Conservation (phyloP, 2,797 vertebrate genomes). For the Micrastur ruficollis region DNA sequence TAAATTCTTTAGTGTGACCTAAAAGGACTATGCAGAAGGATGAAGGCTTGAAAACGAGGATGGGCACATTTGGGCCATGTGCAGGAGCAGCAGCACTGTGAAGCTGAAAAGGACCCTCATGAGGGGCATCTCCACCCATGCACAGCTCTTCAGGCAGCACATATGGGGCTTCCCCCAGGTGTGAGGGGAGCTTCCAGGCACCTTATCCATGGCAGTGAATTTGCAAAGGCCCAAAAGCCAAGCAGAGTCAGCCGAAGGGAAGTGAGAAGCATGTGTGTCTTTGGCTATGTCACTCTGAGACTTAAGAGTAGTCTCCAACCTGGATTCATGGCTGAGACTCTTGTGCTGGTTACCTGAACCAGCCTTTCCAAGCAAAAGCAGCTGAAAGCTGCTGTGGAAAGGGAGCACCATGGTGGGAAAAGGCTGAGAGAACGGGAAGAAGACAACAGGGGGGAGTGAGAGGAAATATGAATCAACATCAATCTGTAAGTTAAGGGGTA, state of each 20-base stretch:
- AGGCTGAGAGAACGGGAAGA: not conserved
- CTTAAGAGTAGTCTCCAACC: not conserved
- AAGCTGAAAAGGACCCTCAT: not conserved
- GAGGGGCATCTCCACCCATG: not conserved
- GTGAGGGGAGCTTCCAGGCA: not conserved
- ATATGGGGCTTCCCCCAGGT: not conserved
- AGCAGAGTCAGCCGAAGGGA: not conserved
- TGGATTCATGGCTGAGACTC: not conserved
- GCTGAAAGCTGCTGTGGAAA: not conserved
- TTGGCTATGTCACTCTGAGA: not conserved
- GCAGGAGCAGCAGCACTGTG: not conserved
- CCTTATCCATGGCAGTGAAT: not conserved
- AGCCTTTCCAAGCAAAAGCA: not conserved
- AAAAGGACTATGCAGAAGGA: not conserved
- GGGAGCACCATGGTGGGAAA: not conserved
- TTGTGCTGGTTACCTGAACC: not conserved
- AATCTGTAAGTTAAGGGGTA: not conserved
- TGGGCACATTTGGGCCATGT: not conserved
- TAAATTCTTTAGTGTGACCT: not conserved
- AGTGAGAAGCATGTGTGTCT: not conserved
- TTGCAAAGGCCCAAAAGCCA: not conserved
- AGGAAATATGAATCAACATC: not conserved
- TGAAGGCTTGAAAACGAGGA: not conserved
- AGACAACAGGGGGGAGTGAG: not conserved
- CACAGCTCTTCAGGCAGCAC: accelerated